Percentiles rank a stretch among this genome's conserved stretches.
Evolutionary conservation across 2,888 invertebrate species (phyloP).

Genomic region (Aelia acuminata): DNA sequence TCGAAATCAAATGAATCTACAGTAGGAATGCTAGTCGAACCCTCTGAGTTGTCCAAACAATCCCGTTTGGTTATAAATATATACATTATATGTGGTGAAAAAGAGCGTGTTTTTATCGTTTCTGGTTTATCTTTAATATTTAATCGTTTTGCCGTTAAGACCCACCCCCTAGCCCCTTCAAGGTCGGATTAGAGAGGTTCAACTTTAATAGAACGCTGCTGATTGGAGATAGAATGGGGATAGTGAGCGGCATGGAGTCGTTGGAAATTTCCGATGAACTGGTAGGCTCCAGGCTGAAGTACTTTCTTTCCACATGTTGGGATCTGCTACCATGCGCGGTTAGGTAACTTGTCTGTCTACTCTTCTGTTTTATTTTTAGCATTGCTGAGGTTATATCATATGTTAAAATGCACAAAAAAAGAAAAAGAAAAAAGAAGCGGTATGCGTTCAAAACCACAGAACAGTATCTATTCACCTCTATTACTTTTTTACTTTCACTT

Average conservation of each 20-base stretch:
- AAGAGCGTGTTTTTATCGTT: too few relatives aligned
- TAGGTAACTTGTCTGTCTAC: not conserved
- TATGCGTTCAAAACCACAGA: not conserved
- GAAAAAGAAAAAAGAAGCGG: not conserved
- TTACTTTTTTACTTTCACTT: too few relatives aligned
- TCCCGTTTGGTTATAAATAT: too few relatives aligned
- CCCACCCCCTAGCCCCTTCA: too few relatives aligned
- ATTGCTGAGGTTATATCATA: not conserved
- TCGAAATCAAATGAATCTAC: too few relatives aligned
- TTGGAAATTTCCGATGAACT: conserved; percentile 25
- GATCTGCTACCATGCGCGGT: not conserved
- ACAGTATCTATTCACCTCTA: not conserved
- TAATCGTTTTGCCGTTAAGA: too few relatives aligned
- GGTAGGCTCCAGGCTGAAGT: not conserved
- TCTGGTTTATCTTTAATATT: too few relatives aligned
- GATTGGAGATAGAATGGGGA: not conserved
- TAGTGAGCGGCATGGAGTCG: not conserved
- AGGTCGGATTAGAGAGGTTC: too few relatives aligned
- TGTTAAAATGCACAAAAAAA: not conserved
- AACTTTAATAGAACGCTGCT: not conserved
- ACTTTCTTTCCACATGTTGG: not conserved
- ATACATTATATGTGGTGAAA: too few relatives aligned
- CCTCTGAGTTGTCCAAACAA: too few relatives aligned
- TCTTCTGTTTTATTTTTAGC: not conserved
- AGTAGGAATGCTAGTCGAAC: too few relatives aligned